Base-by-base conservation (phyloP, 1,140 invertebrate species). In the Cardiocondyla obscurior region DNA sequence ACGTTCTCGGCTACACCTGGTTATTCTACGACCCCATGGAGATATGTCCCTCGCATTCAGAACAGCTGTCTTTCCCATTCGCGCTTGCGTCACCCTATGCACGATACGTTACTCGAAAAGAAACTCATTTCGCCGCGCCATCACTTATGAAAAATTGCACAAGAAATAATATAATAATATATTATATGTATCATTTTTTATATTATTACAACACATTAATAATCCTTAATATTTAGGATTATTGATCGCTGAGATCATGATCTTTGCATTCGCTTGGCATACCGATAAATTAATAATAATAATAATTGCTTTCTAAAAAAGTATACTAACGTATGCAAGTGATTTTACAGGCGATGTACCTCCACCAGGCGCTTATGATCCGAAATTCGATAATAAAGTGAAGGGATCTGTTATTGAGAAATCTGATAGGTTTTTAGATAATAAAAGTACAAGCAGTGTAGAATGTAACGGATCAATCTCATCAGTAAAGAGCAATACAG, bases 361-460 rank as follows among this genome's bases (percentile, higher is more conserved):
- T 51, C 90, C 93, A 22, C 93, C 94, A 53, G 94, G 94, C 36
- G 85, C 93, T 0, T 94, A 94, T 46, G 93, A 94, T 77, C 94
- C 94, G 4, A 94, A 93, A 62, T 93, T 94, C 44, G 90, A 92
- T 1, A 88, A 16, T 5, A 94, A 93, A 74, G 85, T 94, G 5
- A 93, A 93, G 81, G 91, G 92, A 0, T 19, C 87, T 33, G 83
- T 89, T 12, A 91, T 93, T 28, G 92, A 94, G 25, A 94, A 92
- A 64, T 88, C 83, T 10, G 92, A 92, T 62, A 91, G 92, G 76
- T 93, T 93, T 72, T 76, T 91, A 30, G 93, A 94, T 73, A 90
- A 83, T 36, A 93, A 90, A 88, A 93, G 92, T 72, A 81, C 90
- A 10, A 83, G 82, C 0, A 85, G 85, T 1, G 84, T 89, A 1